Base-by-base conservation (phyloP, 2,888 invertebrate genomes). In the Drosophila putrida region DNA sequence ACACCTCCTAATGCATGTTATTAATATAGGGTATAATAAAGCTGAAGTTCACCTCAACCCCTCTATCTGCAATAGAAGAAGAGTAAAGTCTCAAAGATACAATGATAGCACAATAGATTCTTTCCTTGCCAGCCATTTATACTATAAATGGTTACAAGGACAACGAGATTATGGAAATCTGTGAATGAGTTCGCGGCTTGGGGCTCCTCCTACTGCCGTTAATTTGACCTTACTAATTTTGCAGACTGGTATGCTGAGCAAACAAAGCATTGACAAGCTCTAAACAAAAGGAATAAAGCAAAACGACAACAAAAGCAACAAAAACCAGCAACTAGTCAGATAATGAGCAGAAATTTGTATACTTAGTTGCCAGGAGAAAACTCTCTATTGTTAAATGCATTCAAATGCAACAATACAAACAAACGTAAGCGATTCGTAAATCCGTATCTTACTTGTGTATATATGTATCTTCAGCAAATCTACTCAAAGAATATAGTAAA, bases 71-170 rank as follows among this genome's bases (percentile, higher is more conserved):
- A 6, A 28, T 44, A 15, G 35, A 35, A 36, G 11, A 25, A 28
- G 15, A 36, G 25, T 27, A 28, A 57, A 46, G 36, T 57, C 57
- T 46, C 46, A 44, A 57, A 46, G 35, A 69, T 41, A 54, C 28
- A 61, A 50, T 43, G 63, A 71, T 58, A 77, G 39, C 60, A 60
- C 33, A 50, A 64, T 71, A 39, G 33, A 53, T 60, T 38, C 41
- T 66, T 60, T 49, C n/a, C 58, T 46, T 61, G 54, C 44, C 25
- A 51, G 61, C 62, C 75, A 68, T 75, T 75, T 84, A 65, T 64
- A 68, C 58, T 66, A 20, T 58, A 84, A 87, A 80, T 72, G 75
- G 78, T 71, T 86, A 80, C 82, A 86, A 83, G 82, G 87, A 83
- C 84, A 83, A 80, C 66, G 55, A 67, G 86, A 86, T 83, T 83